phyloP scores from a whole-genome alignment of 2,797 vertebrate genomes.

The Neoniphon sammara region DNA sequence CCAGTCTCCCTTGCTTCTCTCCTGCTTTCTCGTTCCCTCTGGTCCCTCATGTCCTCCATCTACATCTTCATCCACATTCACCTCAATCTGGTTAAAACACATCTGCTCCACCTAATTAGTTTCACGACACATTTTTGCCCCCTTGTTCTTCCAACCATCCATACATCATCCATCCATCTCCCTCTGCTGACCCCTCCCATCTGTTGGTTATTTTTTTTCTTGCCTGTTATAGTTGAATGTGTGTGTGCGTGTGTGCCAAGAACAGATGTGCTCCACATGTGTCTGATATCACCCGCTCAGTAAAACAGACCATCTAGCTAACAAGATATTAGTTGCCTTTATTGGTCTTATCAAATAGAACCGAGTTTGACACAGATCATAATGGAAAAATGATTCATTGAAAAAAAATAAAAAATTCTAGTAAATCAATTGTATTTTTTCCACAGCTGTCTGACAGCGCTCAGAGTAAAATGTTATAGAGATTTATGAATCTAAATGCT shows the following conservation, averaged over 20 bases:
- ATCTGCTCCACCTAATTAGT: neutral
- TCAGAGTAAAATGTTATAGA: conserved; percentile 38
- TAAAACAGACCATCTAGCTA: conserved; percentile 41
- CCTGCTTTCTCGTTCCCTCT: neutral
- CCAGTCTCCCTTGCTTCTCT: neutral
- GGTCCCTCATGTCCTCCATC: neutral
- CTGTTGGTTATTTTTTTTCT: too few species aligned
- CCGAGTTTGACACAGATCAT: conserved; percentile 48
- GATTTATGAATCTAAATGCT: conserved; percentile 49
- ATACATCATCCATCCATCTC: neutral
- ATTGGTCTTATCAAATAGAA: conserved; percentile 45
- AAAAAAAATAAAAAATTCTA: conserved; percentile 34
- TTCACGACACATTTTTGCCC: neutral
- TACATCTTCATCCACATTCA: too few species aligned
- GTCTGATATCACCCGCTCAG: conserved; percentile 22
- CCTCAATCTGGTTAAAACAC: neutral
- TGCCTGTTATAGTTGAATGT: too few species aligned
- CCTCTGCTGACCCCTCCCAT: too few species aligned
- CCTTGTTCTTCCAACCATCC: neutral
- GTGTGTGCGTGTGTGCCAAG: conserved; percentile 9
- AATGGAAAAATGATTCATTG: conserved; percentile 25
- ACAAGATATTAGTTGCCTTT: conserved; percentile 51
- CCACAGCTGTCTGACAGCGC: conserved; percentile 35
- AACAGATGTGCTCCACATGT: conserved; percentile 59
- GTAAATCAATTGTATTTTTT: conserved; percentile 30